These are phyloP conservation scores for Autographa pulchrina DNA, from an alignment of 2,888 invertebrate genomes.

Conservation along the genomic window DNA sequence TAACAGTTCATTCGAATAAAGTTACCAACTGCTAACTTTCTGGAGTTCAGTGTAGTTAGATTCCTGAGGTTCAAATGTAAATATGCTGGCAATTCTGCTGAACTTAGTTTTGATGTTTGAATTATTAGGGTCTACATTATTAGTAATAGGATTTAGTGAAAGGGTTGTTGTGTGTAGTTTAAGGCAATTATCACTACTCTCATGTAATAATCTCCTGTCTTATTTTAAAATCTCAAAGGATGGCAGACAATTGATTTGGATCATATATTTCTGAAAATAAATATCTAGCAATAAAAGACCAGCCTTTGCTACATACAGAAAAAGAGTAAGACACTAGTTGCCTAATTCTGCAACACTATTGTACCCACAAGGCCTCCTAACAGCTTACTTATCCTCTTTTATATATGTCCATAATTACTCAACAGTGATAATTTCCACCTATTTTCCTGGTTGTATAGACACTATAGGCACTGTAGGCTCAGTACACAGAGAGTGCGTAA, in stretches of 20 bases:
- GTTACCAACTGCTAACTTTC: constrained; percentile 1
- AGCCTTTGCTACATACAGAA: too few species aligned
- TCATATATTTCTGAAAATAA: too few species aligned
- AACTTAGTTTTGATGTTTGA: constrained; percentile 3
- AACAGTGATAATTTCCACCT: not conserved
- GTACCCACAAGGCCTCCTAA: too few species aligned
- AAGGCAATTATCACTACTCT: not conserved
- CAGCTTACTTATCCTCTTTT: not conserved
- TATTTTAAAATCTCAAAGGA: too few species aligned
- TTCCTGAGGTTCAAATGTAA: constrained; percentile 1
- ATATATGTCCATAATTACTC: not conserved
- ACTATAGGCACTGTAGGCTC: not conserved
- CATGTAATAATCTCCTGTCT: too few species aligned
- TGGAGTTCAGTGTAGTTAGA: not conserved
- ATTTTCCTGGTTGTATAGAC: constrained; percentile 11
- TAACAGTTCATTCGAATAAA: constrained; percentile 25
- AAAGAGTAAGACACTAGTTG: too few species aligned
- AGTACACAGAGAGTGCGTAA: constrained; percentile 19
- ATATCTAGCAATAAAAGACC: too few species aligned
- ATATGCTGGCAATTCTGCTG: not conserved
- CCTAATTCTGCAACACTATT: too few species aligned
- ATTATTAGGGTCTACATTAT: constrained; percentile 1
- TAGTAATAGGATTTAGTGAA: not conserved
- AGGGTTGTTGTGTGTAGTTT: not conserved
- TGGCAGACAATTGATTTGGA: too few species aligned